Conservation (phyloP, 2,113 vertebrate genomes). For the Coryphaenoides rupestris region DNA sequence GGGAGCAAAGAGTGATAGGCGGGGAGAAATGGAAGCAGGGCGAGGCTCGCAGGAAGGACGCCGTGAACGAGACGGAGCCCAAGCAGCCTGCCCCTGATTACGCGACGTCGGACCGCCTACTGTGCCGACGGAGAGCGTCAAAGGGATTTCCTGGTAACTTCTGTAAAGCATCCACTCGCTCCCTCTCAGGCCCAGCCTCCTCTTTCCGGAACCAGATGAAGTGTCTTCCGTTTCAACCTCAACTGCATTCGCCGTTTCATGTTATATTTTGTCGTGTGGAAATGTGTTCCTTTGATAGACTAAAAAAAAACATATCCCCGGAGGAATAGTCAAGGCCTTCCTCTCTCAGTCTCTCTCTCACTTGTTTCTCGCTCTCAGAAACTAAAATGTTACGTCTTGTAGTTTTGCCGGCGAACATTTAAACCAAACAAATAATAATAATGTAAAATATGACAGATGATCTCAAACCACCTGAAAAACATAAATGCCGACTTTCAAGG, state of each 20-base stretch:
- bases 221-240: conserved; percentile 57
- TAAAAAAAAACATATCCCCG: conserved; percentile 51
- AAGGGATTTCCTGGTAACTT: conserved; percentile 65
- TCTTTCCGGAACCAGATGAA: conserved; percentile 57
- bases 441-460: conserved; percentile 39
- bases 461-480: no score
- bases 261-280: conserved; percentile 57
- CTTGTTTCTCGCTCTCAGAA: conserved; percentile 40
- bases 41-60: conserved; percentile 57
- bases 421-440: conserved; percentile 50
- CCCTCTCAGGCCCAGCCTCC: conserved; percentile 42
- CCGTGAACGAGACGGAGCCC: conserved; percentile 63
- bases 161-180: conserved; percentile 58
- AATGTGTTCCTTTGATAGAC: conserved; percentile 60
- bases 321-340: conserved; percentile 52
- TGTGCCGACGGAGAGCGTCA: conserved; percentile 61
- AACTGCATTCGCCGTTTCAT: conserved; percentile 48
- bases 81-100: conserved; percentile 69
- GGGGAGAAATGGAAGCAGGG: conserved; percentile 15
- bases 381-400: conserved; percentile 57
- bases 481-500: no score
- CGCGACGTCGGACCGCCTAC: conserved; percentile 58
- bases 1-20: conserved; percentile 50
- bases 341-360: conserved; percentile 31
- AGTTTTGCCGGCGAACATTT: conserved; percentile 52